Evolutionary conservation across 2,113 vertebrate genomes (phyloP).

Genomic region (Hemicordylus capensis): DNA sequence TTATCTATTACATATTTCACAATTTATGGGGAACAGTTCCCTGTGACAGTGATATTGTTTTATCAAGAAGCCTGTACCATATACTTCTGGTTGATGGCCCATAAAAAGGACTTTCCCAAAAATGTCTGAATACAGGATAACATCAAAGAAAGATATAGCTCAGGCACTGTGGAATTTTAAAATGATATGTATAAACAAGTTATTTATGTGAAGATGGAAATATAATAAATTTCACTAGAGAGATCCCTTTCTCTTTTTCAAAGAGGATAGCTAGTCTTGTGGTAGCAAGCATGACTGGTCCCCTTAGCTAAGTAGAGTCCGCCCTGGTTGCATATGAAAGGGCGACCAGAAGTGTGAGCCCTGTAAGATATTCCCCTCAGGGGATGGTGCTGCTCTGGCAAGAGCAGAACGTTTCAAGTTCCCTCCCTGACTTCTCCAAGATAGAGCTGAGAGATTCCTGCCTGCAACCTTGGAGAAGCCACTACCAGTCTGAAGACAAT

Average conservation of each 20-base stretch:
- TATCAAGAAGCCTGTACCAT: not conserved
- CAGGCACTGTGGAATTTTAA: not conserved
- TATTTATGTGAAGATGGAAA: conserved; percentile 18
- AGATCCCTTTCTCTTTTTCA: not conserved
- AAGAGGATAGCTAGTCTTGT: no score
- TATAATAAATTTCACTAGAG: not conserved
- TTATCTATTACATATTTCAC: not conserved
- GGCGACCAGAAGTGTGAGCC: no score
- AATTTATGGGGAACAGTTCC: conserved; percentile 1
- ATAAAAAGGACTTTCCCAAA: not conserved
- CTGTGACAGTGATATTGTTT: conserved; percentile 26
- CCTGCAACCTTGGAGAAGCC: no score
- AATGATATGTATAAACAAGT: conserved; percentile 9
- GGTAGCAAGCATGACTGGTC: no score
- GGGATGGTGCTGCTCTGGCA: no score
- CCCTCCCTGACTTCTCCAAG: no score
- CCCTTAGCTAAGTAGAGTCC: no score
- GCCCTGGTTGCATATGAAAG: no score
- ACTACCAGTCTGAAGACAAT: no score
- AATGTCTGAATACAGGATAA: not conserved
- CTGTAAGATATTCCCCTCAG: no score
- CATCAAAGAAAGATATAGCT: not conserved
- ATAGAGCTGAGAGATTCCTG: no score
- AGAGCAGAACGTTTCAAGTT: no score
- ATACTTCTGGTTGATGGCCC: not conserved